Percentiles rank a stretch among this genome's conserved stretches.
These are phyloP conservation scores for Sylvilagus bachmani DNA, from an alignment of 2,113 vertebrate species.

Conservation along the genomic window DNA sequence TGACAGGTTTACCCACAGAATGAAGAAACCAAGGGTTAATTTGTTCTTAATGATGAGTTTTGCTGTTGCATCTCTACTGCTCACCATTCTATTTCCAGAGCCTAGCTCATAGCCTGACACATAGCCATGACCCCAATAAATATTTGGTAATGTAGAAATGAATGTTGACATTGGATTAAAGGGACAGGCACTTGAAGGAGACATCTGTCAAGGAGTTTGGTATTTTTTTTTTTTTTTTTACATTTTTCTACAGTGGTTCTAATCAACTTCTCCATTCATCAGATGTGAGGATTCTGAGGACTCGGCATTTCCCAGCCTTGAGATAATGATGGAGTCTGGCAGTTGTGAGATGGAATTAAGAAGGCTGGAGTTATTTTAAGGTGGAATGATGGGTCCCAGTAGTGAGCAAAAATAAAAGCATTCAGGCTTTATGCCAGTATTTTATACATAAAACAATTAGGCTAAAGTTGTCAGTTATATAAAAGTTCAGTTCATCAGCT, in stretches of 20 bases:
- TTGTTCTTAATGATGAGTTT: neutral
- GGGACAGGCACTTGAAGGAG: constrained; percentile 47
- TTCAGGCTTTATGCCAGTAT: constrained; percentile 41
- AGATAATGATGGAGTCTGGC: constrained; percentile 69
- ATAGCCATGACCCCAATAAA: constrained; percentile 44
- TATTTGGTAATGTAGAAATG: constrained; percentile 56
- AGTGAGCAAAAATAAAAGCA: constrained; percentile 64
- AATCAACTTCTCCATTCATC: constrained; percentile 56
- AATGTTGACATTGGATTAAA: constrained; percentile 55
- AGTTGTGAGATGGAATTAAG: constrained; percentile 63
- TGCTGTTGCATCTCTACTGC: neutral
- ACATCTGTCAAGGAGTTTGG: constrained; percentile 43
- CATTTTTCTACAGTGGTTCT: constrained; percentile 27
- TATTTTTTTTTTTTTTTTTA: too few species aligned
- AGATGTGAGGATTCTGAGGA: constrained; percentile 65
- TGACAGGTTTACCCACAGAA: neutral
- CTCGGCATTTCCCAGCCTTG: constrained; percentile 58
- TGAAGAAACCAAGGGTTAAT: neutral
- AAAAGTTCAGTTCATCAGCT: neutral
- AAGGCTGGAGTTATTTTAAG: constrained; percentile 67
- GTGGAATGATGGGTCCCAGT: constrained; percentile 52
- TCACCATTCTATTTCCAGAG: neutral
- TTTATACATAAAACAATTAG: constrained; percentile 56
- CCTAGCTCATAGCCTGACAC: neutral
- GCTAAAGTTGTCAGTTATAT: constrained; percentile 42